phyloP scores from a whole-genome alignment of 2,888 invertebrate species.

The Digitonthophagus gazella region DNA sequence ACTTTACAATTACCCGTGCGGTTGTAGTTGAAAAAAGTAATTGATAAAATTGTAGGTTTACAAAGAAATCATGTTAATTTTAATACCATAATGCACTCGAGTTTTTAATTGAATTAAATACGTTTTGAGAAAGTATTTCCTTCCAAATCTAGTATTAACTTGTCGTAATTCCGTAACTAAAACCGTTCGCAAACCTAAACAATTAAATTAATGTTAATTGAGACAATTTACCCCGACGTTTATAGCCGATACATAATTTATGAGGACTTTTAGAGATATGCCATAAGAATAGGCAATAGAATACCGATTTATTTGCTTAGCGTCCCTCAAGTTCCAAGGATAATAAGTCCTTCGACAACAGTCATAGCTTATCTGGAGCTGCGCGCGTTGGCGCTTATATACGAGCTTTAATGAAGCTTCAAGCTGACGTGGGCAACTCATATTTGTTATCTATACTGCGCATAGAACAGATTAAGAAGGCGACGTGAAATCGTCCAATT shows the following conservation, averaged over 20 bases:
- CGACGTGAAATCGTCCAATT: neutral
- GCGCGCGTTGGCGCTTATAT: neutral
- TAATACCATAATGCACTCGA: neutral
- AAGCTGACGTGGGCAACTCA: neutral
- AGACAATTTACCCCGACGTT: neutral
- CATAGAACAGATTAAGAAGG: neutral
- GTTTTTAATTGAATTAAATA: neutral
- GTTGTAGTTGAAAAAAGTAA: neutral
- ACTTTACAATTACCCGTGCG: neutral
- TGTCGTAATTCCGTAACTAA: too few relatives aligned
- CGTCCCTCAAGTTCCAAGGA: neutral
- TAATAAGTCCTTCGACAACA: neutral
- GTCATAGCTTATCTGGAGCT: neutral
- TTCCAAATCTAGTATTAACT: too few relatives aligned
- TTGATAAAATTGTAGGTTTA: neutral
- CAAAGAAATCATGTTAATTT: neutral
- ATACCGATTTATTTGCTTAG: slow-evolving; percentile 14
- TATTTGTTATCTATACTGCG: neutral
- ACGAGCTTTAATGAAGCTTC: neutral
- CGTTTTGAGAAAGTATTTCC: too few relatives aligned
- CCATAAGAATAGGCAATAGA: slow-evolving; percentile 8
- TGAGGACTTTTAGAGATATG: neutral
- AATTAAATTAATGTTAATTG: neutral
- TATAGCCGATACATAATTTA: neutral
- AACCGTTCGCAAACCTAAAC: too few relatives aligned